Conservation (phyloP, 1,140 invertebrate species). For the Stegodyphus mimosarum region DNA sequence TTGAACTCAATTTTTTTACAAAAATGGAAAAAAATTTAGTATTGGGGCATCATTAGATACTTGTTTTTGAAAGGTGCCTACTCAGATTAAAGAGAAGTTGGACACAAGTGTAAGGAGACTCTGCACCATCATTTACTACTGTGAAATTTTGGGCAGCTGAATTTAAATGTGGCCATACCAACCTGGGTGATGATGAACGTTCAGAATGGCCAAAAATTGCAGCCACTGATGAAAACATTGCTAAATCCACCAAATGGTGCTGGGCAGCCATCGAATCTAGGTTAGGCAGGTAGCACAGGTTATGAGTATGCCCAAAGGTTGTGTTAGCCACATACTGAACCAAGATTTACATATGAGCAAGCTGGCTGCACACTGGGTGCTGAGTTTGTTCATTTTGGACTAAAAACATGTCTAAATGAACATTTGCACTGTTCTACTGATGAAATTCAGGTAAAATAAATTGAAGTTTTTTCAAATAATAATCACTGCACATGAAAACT, state of each 20-base stretch:
- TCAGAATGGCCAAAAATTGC: neutral
- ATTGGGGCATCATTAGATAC: too few species aligned
- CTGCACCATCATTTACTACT: too few species aligned
- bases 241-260: neutral
- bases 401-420: neutral
- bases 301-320: too few species aligned
- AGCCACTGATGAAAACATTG: neutral
- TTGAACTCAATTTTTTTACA: too few species aligned
- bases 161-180: too few species aligned
- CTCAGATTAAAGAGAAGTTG: too few species aligned
- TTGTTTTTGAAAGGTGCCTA: too few species aligned
- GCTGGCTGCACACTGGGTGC: neutral
- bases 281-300: neutral
- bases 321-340: neutral
- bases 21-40: too few species aligned
- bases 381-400: neutral
- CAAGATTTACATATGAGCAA: neutral
- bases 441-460: neutral
- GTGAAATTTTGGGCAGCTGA: too few species aligned
- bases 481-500: neutral
- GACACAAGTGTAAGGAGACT: too few species aligned
- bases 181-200: neutral
- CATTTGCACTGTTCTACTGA: neutral
- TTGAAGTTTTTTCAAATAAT: slow-evolving; percentile 2
- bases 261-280: neutral